Conservation (phyloP, 1,140 invertebrate genomes). For the Eubasilissa regina region DNA sequence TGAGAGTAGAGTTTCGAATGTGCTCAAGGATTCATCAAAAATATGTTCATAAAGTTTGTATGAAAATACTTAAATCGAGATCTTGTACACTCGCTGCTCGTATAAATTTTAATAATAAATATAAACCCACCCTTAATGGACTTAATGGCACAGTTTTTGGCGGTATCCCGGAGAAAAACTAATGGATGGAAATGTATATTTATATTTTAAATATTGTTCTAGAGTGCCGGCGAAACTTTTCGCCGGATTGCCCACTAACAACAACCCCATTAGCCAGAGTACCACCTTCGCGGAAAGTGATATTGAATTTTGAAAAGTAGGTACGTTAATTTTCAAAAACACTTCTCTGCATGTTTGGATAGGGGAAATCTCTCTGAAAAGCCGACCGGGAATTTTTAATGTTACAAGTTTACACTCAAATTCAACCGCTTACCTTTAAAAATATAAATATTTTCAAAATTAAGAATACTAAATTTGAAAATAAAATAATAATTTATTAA, state of each 20-base stretch:
- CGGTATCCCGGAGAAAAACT: neutral
- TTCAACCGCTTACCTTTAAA: neutral
- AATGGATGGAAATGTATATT: constrained; percentile 1
- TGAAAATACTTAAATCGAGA: too few relatives aligned
- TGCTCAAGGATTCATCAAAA: too few relatives aligned
- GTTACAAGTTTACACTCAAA: too few relatives aligned
- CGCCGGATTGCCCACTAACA: neutral
- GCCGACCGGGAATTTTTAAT: neutral
- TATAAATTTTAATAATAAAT: too few relatives aligned
- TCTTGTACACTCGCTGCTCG: too few relatives aligned
- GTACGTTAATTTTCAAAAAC: neutral
- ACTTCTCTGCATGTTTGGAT: neutral
- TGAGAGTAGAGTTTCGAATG: too few relatives aligned
- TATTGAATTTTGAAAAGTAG: constrained; percentile 5
- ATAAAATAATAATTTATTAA: neutral
- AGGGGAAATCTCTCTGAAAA: constrained; percentile 2
- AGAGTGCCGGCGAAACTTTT: neutral
- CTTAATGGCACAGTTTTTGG: neutral
- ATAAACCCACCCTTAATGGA: too few relatives aligned
- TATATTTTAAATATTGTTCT: constrained; percentile 25
- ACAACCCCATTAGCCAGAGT: neutral
- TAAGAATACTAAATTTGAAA: too few relatives aligned
- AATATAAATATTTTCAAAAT: neutral
- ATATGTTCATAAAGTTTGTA: too few relatives aligned
- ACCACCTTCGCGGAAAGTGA: neutral